Evolutionary conservation across 2,113 vertebrate species (phyloP).

Genomic region (Platichthys stellatus): DNA sequence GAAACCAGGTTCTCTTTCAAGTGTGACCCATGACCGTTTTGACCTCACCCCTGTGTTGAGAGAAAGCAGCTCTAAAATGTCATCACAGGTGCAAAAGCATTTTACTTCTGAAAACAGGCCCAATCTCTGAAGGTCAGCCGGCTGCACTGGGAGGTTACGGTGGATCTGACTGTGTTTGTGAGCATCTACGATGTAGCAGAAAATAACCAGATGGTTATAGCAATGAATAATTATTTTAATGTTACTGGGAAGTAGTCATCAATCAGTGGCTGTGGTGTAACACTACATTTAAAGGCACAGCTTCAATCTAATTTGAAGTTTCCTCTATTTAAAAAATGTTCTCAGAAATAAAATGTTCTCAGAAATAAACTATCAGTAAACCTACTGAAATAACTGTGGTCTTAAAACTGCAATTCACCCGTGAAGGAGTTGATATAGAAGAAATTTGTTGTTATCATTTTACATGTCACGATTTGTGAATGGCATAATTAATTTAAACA

Average conservation of each 20-base stretch:
- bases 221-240: slow-evolving; percentile 29
- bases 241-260: slow-evolving; percentile 16
- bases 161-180: slow-evolving; percentile 16
- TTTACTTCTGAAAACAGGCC: slow-evolving; percentile 54
- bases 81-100: slow-evolving; percentile 76
- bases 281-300: slow-evolving; percentile 9
- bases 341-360: background rate
- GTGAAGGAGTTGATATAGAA: background rate
- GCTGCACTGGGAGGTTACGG: slow-evolving; percentile 23
- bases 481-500: background rate
- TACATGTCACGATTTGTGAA: background rate
- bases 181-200: slow-evolving; percentile 29
- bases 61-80: slow-evolving; percentile 55
- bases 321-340: slow-evolving; percentile 10
- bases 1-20: slow-evolving; percentile 61
- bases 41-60: slow-evolving; percentile 50
- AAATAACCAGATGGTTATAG: slow-evolving; percentile 37
- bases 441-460: background rate
- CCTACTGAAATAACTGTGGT: background rate
- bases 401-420: background rate
- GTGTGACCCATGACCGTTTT: slow-evolving; percentile 63
- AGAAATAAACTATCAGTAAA: slow-evolving; percentile 1
- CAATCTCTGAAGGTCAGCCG: slow-evolving; percentile 28
- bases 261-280: slow-evolving; percentile 14
- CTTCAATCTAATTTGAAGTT: slow-evolving; percentile 15